phyloP scores from a whole-genome alignment of 2,888 invertebrate genomes.

The Osmoderma eremita region DNA sequence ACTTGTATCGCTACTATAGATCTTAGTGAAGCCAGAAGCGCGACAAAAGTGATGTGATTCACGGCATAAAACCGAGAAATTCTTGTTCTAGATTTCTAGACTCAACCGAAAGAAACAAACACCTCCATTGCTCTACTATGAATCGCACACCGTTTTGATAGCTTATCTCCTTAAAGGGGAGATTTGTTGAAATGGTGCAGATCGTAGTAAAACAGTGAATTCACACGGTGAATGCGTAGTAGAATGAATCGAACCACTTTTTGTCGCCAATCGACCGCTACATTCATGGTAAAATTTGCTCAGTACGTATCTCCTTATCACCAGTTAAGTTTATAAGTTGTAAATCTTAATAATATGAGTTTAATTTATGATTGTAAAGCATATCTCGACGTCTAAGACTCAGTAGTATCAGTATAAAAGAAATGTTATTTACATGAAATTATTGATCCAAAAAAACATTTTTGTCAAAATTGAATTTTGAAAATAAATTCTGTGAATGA shows the following conservation, averaged over 20 bases:
- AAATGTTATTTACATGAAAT: too few species aligned
- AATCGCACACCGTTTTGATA: not conserved
- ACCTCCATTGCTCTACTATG: not conserved
- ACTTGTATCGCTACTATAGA: not conserved
- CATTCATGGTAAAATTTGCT: slow-evolving; percentile 1
- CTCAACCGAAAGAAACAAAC: not conserved
- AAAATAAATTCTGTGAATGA: too few species aligned
- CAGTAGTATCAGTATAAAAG: not conserved
- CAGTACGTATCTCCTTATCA: not conserved
- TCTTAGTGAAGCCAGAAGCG: slow-evolving; percentile 12
- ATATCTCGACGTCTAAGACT: slow-evolving; percentile 18
- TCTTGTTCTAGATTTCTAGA: slow-evolving; percentile 11
- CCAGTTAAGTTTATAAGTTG: not conserved
- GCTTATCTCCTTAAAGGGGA: slow-evolving; percentile 1
- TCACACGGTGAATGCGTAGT: too few species aligned
- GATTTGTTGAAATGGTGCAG: too few species aligned
- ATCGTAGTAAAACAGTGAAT: too few species aligned
- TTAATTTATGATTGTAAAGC: slow-evolving; percentile 16
- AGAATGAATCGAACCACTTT: not conserved
- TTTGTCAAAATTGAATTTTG: not conserved
- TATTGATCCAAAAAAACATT: too few species aligned
- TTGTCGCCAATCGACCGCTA: slow-evolving; percentile 5
- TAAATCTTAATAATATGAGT: not conserved
- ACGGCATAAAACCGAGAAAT: slow-evolving; percentile 4
- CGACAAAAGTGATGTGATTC: slow-evolving; percentile 28